Evolutionary conservation across 2,888 invertebrate species (phyloP).

Genomic region (Heliconius ethilla): DNA sequence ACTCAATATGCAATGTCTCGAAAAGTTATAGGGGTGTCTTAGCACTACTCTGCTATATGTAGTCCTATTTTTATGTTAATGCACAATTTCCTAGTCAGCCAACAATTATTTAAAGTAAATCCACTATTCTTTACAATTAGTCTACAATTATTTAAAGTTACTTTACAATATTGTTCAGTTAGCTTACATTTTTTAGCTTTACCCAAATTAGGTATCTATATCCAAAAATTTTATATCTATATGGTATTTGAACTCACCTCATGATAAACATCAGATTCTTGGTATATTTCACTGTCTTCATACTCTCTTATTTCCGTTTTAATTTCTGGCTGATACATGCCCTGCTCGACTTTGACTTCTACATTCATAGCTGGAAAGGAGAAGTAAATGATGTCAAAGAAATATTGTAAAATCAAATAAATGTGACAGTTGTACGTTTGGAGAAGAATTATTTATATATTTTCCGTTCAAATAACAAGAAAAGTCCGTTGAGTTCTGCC

Average conservation of each 20-base stretch:
- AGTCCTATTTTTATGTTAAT: neutral
- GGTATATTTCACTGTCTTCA: conserved; percentile 38
- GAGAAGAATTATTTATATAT: neutral
- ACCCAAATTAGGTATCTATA: neutral
- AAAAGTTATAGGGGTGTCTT: neutral
- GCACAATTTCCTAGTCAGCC: no score
- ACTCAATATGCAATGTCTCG: neutral
- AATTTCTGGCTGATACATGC: conserved; percentile 36
- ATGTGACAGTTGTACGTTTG: no score
- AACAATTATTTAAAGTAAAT: no score
- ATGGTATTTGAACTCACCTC: conserved; percentile 35
- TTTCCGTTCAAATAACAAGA: neutral
- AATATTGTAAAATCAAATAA: neutral
- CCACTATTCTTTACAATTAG: no score
- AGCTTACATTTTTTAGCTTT: neutral
- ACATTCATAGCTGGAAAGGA: conserved; percentile 42
- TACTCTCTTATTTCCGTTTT: conserved; percentile 41
- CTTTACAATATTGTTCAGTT: no score
- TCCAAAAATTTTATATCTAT: neutral
- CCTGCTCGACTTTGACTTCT: conserved; percentile 40
- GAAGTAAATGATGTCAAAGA: neutral
- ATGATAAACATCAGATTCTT: conserved; percentile 42
- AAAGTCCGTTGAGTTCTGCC: neutral
- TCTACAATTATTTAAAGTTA: no score
- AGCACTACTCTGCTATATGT: neutral